A percentile compares a stretch with the other conserved stretches of the same genome.
These are phyloP conservation scores for Thermophis baileyi DNA, from an alignment of 2,113 vertebrate genomes.

Conservation along the genomic window DNA sequence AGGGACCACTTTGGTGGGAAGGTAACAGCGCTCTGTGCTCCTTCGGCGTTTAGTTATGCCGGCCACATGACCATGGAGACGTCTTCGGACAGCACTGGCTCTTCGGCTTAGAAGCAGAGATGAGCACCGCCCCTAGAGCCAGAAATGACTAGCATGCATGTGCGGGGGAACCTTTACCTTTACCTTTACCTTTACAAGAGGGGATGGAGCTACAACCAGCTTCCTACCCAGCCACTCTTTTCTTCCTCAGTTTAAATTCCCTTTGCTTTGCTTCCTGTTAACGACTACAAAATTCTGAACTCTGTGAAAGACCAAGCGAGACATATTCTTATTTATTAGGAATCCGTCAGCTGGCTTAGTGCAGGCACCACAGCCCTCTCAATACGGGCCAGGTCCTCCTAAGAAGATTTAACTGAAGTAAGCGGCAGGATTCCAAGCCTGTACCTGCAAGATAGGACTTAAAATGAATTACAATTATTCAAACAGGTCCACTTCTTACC, in stretches of 20 bases:
- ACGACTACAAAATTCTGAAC: background rate
- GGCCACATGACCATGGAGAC: too few relatives aligned
- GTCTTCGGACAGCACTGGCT: too few relatives aligned
- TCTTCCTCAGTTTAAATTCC: background rate
- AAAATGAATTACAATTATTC: conserved; percentile 19
- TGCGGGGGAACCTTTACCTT: too few relatives aligned
- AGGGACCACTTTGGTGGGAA: too few relatives aligned
- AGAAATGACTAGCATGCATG: too few relatives aligned
- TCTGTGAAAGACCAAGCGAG: background rate
- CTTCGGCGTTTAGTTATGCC: too few relatives aligned
- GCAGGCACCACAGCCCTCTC: background rate
- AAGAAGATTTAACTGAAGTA: conserved; percentile 17
- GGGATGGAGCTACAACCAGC: background rate
- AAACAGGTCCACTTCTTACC: conserved; percentile 33
- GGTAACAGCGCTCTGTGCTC: too few relatives aligned
- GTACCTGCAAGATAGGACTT: conserved; percentile 3
- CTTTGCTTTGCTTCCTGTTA: background rate
- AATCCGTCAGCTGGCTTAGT: background rate
- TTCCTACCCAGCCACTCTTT: background rate
- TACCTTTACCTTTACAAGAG: too few relatives aligned
- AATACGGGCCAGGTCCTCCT: background rate
- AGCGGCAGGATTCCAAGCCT: background rate
- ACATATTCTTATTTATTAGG: background rate
- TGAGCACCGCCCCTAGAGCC: too few relatives aligned
- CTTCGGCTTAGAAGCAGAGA: too few relatives aligned